phyloP scores from a whole-genome alignment of 2,888 invertebrate species.

The Teinopalpus imperialis region DNA sequence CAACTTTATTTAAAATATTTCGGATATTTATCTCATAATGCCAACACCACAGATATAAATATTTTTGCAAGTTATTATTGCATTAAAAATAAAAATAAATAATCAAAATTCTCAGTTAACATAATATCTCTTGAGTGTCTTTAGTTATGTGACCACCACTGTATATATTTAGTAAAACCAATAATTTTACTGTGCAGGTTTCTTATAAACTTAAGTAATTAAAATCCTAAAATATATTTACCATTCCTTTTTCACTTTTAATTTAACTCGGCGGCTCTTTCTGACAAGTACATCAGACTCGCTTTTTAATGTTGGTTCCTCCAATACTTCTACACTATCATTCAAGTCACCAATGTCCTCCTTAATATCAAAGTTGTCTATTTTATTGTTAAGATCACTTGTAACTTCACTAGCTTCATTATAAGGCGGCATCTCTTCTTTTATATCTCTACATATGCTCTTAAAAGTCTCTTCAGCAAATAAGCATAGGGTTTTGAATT shows the following conservation, averaged over 20 bases:
- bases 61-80: too few relatives aligned
- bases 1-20: too few relatives aligned
- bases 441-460: slow-evolving; percentile 33
- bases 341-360: slow-evolving; percentile 25
- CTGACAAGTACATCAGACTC: neutral
- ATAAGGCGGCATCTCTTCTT: slow-evolving; percentile 25
- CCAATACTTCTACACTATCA: slow-evolving; percentile 18
- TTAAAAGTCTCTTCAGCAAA: slow-evolving; percentile 40
- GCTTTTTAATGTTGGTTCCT: neutral
- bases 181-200: too few relatives aligned
- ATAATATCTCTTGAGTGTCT: too few relatives aligned
- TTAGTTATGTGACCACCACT: too few relatives aligned
- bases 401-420: slow-evolving; percentile 26
- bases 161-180: too few relatives aligned
- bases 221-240: neutral
- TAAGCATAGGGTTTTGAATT: slow-evolving; percentile 49
- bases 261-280: slow-evolving; percentile 7
- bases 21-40: too few relatives aligned
- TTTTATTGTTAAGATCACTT: neutral
- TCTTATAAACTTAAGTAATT: too few relatives aligned
- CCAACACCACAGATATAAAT: too few relatives aligned
- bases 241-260: slow-evolving; percentile 12
- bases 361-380: slow-evolving; percentile 15
- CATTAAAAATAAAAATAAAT: too few relatives aligned
- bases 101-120: too few relatives aligned